phyloP scores from a whole-genome alignment of 2,797 vertebrate species.

The Bucorvus abyssinicus region DNA sequence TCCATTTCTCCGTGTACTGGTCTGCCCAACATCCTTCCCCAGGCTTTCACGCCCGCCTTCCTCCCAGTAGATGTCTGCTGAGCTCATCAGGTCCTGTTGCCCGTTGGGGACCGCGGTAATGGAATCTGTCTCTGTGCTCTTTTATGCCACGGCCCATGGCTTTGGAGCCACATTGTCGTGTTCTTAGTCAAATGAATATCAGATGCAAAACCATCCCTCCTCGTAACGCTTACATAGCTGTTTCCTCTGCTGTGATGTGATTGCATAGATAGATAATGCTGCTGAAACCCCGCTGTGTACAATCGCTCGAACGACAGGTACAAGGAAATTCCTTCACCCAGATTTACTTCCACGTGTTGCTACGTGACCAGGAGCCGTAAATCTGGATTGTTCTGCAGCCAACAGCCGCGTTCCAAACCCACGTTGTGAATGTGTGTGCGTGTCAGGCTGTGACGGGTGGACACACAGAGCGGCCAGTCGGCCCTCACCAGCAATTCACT shows the following conservation, averaged over 20 bases:
- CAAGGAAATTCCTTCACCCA: constrained; percentile 2
- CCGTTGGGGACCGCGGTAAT: rapidly evolving
- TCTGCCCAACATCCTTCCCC: not conserved
- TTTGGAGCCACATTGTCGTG: not conserved
- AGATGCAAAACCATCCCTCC: not conserved
- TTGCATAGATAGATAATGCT: not conserved
- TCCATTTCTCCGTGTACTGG: not conserved
- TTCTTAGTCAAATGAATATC: not conserved
- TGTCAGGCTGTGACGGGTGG: not conserved
- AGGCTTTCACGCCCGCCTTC: not conserved
- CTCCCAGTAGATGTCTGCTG: rapidly evolving
- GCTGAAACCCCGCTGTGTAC: not conserved
- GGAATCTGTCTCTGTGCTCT: not conserved
- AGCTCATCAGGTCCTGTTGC: rapidly evolving
- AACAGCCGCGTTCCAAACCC: not conserved
- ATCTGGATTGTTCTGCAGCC: not conserved
- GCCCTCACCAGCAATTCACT: not conserved
- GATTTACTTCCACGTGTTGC: not conserved
- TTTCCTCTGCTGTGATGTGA: not conserved
- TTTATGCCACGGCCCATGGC: rapidly evolving
- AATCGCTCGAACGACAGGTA: not conserved
- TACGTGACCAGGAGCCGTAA: not conserved
- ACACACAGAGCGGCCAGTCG: not conserved
- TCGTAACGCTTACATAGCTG: not conserved
- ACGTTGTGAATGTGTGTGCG: not conserved